Evolutionary conservation across 2,797 vertebrate genomes (phyloP).

Genomic region (Acanthopagrus latus): DNA sequence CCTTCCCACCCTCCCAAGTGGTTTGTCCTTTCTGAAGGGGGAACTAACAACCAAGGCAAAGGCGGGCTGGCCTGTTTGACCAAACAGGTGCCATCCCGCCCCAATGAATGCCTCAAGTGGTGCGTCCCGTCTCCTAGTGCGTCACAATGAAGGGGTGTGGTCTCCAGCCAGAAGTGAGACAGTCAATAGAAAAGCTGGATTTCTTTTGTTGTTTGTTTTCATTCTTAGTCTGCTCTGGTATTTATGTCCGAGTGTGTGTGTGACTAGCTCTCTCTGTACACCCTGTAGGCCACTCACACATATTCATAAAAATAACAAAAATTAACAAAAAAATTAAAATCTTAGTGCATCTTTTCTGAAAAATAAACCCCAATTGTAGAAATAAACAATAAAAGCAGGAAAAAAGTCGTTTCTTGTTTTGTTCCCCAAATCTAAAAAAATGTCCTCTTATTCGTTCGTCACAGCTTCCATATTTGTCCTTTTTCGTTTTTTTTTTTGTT

Average conservation of each 20-base stretch:
- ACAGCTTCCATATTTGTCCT: conserved; percentile 90
- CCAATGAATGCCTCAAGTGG: conserved; percentile 71
- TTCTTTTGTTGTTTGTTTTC: conserved; percentile 37
- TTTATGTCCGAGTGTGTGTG: conserved; percentile 53
- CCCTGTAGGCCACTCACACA: conserved; percentile 80
- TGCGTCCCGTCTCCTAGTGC: conserved; percentile 77
- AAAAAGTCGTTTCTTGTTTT: conserved; percentile 87
- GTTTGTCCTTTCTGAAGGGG: conserved; percentile 74
- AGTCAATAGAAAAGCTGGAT: conserved; percentile 66
- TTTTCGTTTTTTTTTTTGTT: conserved; percentile 50
- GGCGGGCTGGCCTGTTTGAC: conserved; percentile 51
- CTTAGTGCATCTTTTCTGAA: conserved; percentile 98
- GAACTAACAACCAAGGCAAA: conserved; percentile 68
- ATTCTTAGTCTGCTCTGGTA: conserved; percentile 54
- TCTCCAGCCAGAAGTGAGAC: conserved; percentile 75
- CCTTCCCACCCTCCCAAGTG: conserved; percentile 62
- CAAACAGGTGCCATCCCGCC: conserved; percentile 36
- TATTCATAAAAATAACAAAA: conserved; percentile 86
- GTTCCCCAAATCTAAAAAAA: conserved; percentile 96
- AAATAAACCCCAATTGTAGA: conserved; percentile 81
- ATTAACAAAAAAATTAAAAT: conserved; percentile 93
- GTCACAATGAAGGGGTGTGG: conserved; percentile 72
- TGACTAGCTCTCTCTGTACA: conserved; percentile 75
- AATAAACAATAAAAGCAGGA: conserved; percentile 94
- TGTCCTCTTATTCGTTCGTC: conserved; percentile 81